phyloP scores from a whole-genome alignment of 2,797 vertebrate species.

The Eulemur mongoz region DNA sequence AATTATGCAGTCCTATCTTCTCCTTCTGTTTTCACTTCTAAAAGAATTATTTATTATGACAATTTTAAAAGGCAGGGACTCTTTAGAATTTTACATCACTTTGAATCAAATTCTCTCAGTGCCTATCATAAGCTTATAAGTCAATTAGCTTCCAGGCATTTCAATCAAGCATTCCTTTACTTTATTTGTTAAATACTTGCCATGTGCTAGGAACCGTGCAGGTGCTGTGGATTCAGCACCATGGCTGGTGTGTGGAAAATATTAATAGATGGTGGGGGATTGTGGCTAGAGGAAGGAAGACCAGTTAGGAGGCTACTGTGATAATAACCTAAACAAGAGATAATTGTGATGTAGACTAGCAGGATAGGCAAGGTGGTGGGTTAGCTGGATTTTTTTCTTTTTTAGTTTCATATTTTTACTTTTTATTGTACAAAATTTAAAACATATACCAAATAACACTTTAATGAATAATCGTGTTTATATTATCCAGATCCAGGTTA shows the following conservation, averaged over 20 bases:
- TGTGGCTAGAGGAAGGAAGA: not conserved
- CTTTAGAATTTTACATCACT: conserved; percentile 1
- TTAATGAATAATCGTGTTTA: not conserved
- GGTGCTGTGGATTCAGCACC: not conserved
- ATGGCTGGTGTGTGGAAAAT: not conserved
- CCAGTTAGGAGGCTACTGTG: not conserved
- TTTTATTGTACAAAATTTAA: not conserved
- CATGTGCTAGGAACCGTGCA: not conserved
- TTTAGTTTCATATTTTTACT: not conserved
- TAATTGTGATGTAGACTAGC: not conserved
- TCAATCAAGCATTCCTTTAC: not conserved
- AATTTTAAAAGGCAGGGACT: conserved; percentile 3
- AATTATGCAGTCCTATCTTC: not conserved
- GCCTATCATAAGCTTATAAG: not conserved
- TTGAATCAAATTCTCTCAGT: conserved; percentile 16
- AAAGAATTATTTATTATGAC: conserved; percentile 20
- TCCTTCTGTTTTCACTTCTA: conserved; percentile 1
- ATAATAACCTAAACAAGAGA: not conserved
- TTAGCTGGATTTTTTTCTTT: not conserved
- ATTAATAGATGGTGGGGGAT: not conserved
- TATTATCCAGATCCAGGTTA: not conserved
- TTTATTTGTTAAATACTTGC: not conserved
- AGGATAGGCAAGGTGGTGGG: not conserved
- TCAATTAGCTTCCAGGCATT: conserved; percentile 4
- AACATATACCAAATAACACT: not conserved